A percentile compares a stretch with the other conserved stretches of the same genome.
Evolutionary conservation across 2,888 invertebrate genomes (phyloP).

Genomic region (Fragum whitleyi): DNA sequence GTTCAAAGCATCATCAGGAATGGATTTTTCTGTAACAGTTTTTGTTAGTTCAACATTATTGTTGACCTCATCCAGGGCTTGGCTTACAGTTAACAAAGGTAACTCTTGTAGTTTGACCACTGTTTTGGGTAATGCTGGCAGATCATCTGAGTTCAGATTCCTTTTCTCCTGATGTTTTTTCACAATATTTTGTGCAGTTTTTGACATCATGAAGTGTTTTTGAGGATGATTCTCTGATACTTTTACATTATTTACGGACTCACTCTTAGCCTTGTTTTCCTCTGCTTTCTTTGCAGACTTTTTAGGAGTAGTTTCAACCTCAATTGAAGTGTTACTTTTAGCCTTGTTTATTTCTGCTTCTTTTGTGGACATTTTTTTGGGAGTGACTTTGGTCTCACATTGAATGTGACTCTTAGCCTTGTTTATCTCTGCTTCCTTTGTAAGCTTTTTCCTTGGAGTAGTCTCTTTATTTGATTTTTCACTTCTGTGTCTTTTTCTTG

Average conservation of each 20-base stretch:
- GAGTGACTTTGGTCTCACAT: not conserved
- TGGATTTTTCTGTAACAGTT: not conserved
- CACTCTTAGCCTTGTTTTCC: not conserved
- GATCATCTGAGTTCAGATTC: not conserved
- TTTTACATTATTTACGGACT: not conserved
- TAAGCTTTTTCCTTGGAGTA: not conserved
- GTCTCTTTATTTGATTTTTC: not conserved
- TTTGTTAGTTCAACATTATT: not conserved
- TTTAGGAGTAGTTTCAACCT: not conserved
- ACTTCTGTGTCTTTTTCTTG: conserved; percentile 8
- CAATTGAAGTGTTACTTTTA: not conserved
- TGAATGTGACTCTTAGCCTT: not conserved
- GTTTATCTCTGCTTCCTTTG: not conserved
- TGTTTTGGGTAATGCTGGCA: conserved; percentile 33
- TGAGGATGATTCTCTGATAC: not conserved
- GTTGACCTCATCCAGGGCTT: not conserved
- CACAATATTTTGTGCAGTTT: conserved; percentile 46
- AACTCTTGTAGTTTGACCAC: conserved; percentile 2
- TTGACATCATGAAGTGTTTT: conserved; percentile 36
- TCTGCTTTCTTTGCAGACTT: not conserved
- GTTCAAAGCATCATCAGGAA: not conserved
- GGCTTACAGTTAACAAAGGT: conserved; percentile 7
- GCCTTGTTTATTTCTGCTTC: not conserved
- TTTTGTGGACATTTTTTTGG: too few relatives aligned
- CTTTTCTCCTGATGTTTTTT: conserved; percentile 16